phyloP scores from a whole-genome alignment of 2,888 invertebrate species.

The Alviniconcha strummeri region DNA sequence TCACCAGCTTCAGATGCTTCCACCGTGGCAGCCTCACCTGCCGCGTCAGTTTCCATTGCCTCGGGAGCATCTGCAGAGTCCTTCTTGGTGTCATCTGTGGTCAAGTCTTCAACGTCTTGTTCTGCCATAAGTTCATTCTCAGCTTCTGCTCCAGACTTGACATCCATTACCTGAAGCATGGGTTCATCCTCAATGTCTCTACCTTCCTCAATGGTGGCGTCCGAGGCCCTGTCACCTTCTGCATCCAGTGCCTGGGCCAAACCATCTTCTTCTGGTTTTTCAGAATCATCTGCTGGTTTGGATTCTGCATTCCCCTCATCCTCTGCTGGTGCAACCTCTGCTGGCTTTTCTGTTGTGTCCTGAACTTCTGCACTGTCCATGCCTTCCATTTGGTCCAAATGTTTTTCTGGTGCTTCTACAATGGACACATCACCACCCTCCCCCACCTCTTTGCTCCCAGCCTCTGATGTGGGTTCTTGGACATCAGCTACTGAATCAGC shows the following conservation, averaged over 20 bases:
- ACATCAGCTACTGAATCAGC: no score
- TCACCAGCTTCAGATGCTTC: neutral
- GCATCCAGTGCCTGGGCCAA: neutral
- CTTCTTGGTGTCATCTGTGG: neutral
- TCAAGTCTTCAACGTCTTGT: neutral
- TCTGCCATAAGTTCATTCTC: neutral
- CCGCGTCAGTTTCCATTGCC: conserved; percentile 1
- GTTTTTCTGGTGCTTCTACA: no score
- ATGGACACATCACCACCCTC: conserved; percentile 9
- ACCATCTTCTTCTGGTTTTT: neutral
- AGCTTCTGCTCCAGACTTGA: conserved; percentile 19
- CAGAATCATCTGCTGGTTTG: conserved; percentile 5
- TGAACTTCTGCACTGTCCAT: neutral
- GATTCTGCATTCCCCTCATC: neutral
- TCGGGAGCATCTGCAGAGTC: neutral
- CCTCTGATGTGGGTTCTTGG: no score
- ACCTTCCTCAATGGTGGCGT: conserved; percentile 16
- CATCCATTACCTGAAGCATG: neutral
- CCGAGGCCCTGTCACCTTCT: conserved; percentile 17
- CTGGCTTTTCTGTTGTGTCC: neutral
- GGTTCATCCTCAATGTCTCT: conserved; percentile 17
- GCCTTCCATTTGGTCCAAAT: neutral
- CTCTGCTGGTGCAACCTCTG: neutral
- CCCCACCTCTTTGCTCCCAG: neutral
- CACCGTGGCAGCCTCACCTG: neutral